Evolutionary conservation across 2,797 vertebrate species (phyloP), one percentile per base, ranked within the genome.

Genomic region (Rhinichthys osculus): DNA sequence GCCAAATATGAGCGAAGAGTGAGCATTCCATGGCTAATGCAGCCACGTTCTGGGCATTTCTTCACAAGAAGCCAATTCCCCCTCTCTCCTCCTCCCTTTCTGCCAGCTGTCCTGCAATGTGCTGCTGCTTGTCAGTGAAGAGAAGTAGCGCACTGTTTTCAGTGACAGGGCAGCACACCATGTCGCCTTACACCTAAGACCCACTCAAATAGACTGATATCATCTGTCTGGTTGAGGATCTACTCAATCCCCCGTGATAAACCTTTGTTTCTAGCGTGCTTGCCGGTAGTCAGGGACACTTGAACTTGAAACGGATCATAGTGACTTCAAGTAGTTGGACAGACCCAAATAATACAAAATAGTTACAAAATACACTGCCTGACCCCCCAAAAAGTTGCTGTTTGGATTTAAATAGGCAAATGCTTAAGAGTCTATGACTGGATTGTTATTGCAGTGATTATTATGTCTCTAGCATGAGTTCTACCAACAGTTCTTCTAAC

Each of bases 31-130:
- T 82, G 79, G 90, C 74, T 87, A 89, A 90, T 81, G 88, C 72
- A 87, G 87, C 90, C 89, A 87, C 87, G 89, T 85, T 89, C 88
- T 92, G 92, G 92, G 92, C 78, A 85, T 89, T 90, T 88, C 86
- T 94, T 90, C 92, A 86, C 77, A 83, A 54, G 85, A 86, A 89
- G 84, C 89, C 21, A 82, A 90, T 93, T 90, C 66, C 50, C 82
- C 78, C 67, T 59, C 77, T 80, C 82, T 82, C 86, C 82, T 85
- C 84, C 64, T n/a, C 62, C 84, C 57, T 52, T 80, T 67, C 40
- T 72, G 92, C 93, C 97, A 98, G 97, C 97, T 98, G 97, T 96
- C 96, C 92, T 88, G 93, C 96, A 97, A 97, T 97, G 94, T 97
- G 97, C 97, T 96, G 95, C 86, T 90, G 94, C 96, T 96, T 96